These are phyloP conservation scores for Cheilosia vulpina DNA, from an alignment of 2,888 invertebrate genomes.

Conservation along the genomic window DNA sequence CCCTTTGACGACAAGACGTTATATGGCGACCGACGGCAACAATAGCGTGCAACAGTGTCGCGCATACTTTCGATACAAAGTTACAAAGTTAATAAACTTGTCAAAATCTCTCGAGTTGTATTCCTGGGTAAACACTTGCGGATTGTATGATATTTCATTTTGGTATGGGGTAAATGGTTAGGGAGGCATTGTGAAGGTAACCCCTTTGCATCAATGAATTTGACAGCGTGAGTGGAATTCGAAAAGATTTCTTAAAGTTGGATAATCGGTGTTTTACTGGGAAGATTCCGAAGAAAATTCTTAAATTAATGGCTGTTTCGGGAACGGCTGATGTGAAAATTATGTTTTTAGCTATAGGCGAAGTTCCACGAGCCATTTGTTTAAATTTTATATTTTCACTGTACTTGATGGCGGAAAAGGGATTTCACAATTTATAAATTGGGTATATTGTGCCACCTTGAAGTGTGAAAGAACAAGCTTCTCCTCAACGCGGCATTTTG, in stretches of 20 bases:
- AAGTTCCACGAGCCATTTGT: too few relatives aligned
- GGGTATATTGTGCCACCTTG: too few relatives aligned
- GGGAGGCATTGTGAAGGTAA: background rate
- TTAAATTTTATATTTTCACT: too few relatives aligned
- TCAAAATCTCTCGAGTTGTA: conserved; percentile 68
- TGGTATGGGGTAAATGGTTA: conserved; percentile 12
- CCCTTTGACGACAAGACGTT: conserved; percentile 25
- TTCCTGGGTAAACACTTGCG: conserved; percentile 64
- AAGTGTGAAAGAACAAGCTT: too few relatives aligned
- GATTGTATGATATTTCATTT: conserved; percentile 66
- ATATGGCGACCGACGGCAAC: conserved; percentile 20
- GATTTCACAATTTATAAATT: too few relatives aligned
- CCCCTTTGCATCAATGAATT: conserved; percentile 21
- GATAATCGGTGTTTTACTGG: conserved; percentile 1
- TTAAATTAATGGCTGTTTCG: background rate
- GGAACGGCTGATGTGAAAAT: too few relatives aligned
- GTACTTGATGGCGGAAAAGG: too few relatives aligned
- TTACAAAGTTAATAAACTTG: conserved; percentile 74
- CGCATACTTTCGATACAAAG: conserved; percentile 61
- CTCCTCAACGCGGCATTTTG: too few relatives aligned
- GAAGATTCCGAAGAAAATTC: conserved; percentile 5
- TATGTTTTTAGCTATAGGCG: too few relatives aligned
- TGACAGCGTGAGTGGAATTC: conserved; percentile 49
- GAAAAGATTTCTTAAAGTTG: conserved; percentile 38
- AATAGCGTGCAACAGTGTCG: conserved; percentile 75